These are phyloP conservation scores for Sminthurides aquaticus DNA, from an alignment of 2,888 invertebrate genomes.

Conservation along the genomic window DNA sequence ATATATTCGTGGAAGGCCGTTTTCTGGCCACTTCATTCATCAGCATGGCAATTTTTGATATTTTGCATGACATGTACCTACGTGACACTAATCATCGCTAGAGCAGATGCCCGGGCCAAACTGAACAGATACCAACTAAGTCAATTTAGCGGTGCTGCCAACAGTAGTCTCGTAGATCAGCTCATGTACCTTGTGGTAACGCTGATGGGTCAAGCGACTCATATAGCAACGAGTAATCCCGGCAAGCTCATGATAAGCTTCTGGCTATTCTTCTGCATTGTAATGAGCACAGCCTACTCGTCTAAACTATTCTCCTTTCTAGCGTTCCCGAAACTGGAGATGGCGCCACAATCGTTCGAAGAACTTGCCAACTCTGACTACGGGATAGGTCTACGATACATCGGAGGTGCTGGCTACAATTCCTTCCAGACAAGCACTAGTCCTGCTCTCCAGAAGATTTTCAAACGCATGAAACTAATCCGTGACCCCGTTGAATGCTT, in stretches of 20 bases:
- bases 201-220: background rate
- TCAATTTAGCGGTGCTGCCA: background rate
- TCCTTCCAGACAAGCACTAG: slow-evolving; percentile 14
- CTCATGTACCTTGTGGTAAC: background rate
- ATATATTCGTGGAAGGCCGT: background rate
- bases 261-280: slow-evolving; percentile 20
- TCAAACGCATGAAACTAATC: slow-evolving; percentile 4
- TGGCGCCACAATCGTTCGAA: slow-evolving; percentile 19
- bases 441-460: slow-evolving; percentile 17
- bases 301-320: slow-evolving; percentile 23
- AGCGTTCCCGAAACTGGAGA: slow-evolving; percentile 18
- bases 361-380: slow-evolving; percentile 18
- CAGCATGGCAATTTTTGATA: background rate
- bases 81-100: background rate
- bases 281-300: slow-evolving; percentile 20
- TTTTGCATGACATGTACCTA: background rate
- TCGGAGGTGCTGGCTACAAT: slow-evolving; percentile 20
- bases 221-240: background rate
- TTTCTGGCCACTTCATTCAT: background rate
- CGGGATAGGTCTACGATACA: slow-evolving; percentile 16
- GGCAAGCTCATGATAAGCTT: slow-evolving; percentile 2
- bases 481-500: slow-evolving; percentile 11
- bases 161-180: background rate
- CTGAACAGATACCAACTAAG: background rate
- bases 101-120: background rate